Evolutionary conservation across 2,113 vertebrate species (phyloP), one percentile per base, ranked within the genome.

Genomic region (Ellobius talpinus): DNA sequence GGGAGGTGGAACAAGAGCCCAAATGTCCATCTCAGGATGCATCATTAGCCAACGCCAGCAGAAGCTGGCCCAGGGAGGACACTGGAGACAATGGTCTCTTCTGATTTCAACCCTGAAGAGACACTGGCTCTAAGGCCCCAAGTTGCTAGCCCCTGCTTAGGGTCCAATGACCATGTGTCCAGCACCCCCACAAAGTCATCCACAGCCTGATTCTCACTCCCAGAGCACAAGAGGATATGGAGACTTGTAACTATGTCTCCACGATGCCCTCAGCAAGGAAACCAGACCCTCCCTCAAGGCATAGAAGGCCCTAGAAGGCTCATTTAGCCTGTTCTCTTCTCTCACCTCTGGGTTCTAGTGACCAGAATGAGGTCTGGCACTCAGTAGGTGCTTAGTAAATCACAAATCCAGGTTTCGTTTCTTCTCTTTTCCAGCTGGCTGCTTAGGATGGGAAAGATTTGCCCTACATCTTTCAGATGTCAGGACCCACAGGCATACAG

Each of bases 311-410:
- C 68, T 21, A 77, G 12, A n/a, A 31, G 47, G 39, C 61, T 55
- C 47, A 47, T 36, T 31, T n/a, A 24, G 63, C 61, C 29, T 76
- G 3, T 55, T 50, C 17, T 23, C 58, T 74, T 65, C 85, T 33
- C 36, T 63, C 84, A 45, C 73, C 52, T 33, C 76, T 85, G 9
- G 50, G 23, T 81, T 16, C 84, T 33, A 68, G 45, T 0, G 24
- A 92, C 47, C 61, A 50, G 42, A 85, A 63, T 14, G 11, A 77
- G 70, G 26, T 24, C 33, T 21, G 72, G 47, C 87, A 36, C 90
- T 36, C n/a, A 97, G 63, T 91, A 94, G 84, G 55, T 84, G 73
- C 73, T 94, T 82, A 81, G 66, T 61, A 76, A 82, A 91, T 78
- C 26, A 26, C 31, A 74, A 84, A 72, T 55, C 65, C 17, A 0